Conservation (phyloP, 2,113 vertebrate species). For the Oryzias javanicus region DNA sequence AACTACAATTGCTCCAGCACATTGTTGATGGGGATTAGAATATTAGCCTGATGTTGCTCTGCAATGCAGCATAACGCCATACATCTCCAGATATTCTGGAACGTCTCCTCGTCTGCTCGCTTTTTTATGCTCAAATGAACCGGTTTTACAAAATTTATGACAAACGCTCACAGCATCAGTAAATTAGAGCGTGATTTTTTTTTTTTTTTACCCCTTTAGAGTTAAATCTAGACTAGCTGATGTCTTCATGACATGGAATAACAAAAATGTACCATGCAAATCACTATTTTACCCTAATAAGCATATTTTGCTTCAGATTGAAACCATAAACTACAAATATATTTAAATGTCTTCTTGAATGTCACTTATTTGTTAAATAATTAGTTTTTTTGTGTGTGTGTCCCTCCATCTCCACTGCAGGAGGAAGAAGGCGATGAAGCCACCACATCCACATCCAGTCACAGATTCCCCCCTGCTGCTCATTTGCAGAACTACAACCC, state of each 20-base stretch:
- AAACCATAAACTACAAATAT: too few species aligned
- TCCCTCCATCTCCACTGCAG: conserved; percentile 57
- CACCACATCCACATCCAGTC: conserved; percentile 76
- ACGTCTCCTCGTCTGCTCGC: background rate
- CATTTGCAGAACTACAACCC: conserved; percentile 82
- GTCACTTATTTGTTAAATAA: background rate
- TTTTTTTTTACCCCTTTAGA: background rate
- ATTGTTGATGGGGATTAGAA: too few species aligned
- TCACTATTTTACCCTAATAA: too few species aligned
- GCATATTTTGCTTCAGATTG: too few species aligned
- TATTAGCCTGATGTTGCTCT: too few species aligned
- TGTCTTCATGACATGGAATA: conserved; percentile 12
- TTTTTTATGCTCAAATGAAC: background rate
- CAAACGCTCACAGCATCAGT: too few species aligned
- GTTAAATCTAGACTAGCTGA: background rate
- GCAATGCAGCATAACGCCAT: too few species aligned
- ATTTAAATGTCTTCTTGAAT: background rate
- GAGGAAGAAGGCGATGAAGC: conserved; percentile 93
- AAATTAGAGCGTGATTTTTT: too few species aligned
- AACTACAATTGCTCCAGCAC: too few species aligned
- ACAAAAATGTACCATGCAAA: conserved; percentile 3
- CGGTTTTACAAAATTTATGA: too few species aligned
- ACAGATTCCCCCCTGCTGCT: conserved; percentile 81
- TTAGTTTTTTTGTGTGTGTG: background rate
- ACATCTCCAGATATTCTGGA: background rate